Base-by-base conservation (phyloP, 2,888 invertebrate genomes). In the Urechis unicinctus region DNA sequence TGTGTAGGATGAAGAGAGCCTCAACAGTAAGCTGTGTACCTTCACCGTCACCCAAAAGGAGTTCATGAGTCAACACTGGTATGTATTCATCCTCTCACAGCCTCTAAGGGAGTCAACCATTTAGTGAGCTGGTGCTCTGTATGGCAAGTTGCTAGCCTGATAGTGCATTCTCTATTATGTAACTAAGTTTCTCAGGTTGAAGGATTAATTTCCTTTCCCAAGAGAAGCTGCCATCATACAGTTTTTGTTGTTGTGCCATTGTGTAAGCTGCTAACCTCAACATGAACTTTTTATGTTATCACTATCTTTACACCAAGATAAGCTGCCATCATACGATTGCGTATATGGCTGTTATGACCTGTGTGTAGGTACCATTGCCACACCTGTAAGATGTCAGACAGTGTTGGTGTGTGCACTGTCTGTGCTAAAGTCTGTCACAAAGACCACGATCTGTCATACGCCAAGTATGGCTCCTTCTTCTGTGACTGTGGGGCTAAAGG, bases 401-500 rank as follows among this genome's bases (percentile, higher is more conserved):
- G 95, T 5, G 94, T 95, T 1, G 98, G 98, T 0, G 96, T 97
- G 29, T 98, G 98, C 77, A 91, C 94, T 0, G 89, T 96, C 21
- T 98, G 98, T 80, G 97, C 96, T 0, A 84, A 92, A 53, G 97
- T 97, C 6, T 97, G 97, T 73, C 97, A 97, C 77, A 86, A 90
- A 64, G 92, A 91, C 0, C 97, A 97, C 74, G 97, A 97, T 77
- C 87, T 96, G 1, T 74, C 94, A 3, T 97, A 96, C 74, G 93
- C 96, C 52, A 98, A 98, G 78, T 94, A 90, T 75, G 97, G 97
- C 1, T 95, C 95, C 73, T 98, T 98, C 83, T 98, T 98, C 82
- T 98, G 98, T 73, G 97, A 97, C 78, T 98, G 98, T 75, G 97
- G 97, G 1, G 95, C 95, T 1, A 95, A 94, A 75, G 91, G 93